Conservation (phyloP, 1,140 invertebrate genomes). For the Eriocheir sinensis region DNA sequence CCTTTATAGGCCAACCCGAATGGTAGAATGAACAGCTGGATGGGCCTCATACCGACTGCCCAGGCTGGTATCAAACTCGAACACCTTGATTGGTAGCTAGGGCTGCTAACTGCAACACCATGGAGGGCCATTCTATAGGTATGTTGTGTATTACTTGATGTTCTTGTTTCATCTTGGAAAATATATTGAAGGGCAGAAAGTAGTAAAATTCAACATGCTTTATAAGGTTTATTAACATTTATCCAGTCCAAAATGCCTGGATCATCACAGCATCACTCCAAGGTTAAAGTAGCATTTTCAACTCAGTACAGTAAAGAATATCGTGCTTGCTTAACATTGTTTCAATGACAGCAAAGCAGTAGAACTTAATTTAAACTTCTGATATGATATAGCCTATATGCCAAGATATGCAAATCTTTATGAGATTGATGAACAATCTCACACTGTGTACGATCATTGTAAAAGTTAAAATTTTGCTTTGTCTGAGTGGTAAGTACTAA, state of each 20-base stretch:
- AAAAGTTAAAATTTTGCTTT: conserved; percentile 7
- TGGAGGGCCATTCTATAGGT: too few species aligned
- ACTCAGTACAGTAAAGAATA: not conserved
- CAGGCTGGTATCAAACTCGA: too few species aligned
- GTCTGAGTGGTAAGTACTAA: not conserved
- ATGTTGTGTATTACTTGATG: too few species aligned
- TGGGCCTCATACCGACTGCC: too few species aligned
- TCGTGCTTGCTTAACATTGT: too few species aligned
- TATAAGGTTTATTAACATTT: not conserved
- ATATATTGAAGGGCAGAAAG: too few species aligned
- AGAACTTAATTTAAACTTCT: not conserved
- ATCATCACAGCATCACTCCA: not conserved
- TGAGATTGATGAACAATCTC: not conserved
- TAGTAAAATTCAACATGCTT: not conserved
- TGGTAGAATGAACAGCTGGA: not conserved
- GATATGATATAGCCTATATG: not conserved
- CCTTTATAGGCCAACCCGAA: not conserved
- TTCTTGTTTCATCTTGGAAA: too few species aligned
- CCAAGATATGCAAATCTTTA: not conserved
- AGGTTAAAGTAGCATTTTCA: not conserved
- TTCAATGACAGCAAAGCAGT: not conserved
- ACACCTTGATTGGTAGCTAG: too few species aligned
- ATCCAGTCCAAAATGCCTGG: not conserved
- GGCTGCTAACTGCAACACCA: too few species aligned
- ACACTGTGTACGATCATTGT: not conserved